phyloP scores from a whole-genome alignment of 1,140 invertebrate species.

The Caenorhabditis remanei region DNA sequence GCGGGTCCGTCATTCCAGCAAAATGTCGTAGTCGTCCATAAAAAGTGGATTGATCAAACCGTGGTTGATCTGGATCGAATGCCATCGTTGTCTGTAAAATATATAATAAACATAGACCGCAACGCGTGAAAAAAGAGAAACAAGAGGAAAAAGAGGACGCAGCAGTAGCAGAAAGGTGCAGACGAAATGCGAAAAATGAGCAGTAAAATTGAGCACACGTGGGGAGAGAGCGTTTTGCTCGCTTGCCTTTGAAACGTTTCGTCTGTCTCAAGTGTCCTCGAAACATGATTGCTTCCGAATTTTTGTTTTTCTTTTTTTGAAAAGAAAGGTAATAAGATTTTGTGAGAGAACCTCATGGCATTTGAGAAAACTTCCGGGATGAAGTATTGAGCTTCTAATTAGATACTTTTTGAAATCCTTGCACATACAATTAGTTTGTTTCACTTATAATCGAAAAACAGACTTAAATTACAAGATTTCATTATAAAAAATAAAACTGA shows the following conservation, averaged over 20 bases:
- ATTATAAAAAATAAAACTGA: not conserved
- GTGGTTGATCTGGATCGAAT: slow-evolving; percentile 86
- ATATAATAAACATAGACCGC: too few relatives aligned
- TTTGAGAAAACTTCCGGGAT: too few relatives aligned
- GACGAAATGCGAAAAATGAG: slow-evolving; percentile 27
- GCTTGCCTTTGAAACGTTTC: slow-evolving; percentile 13
- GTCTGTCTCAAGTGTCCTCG: slow-evolving; percentile 35
- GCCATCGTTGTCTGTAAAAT: slow-evolving; percentile 2
- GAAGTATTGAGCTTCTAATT: too few relatives aligned
- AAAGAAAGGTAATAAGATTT: not conserved
- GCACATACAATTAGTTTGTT: too few relatives aligned
- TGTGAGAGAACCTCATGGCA: not conserved
- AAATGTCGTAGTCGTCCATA: slow-evolving; percentile 92
- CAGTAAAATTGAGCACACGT: slow-evolving; percentile 30
- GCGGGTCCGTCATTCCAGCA: slow-evolving; percentile 93
- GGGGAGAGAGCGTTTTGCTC: not conserved
- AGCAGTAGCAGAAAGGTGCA: not conserved
- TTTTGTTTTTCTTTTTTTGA: not conserved
- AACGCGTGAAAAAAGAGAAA: too few relatives aligned
- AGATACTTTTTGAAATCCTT: too few relatives aligned
- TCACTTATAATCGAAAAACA: too few relatives aligned
- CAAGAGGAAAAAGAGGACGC: not conserved
- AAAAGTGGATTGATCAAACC: slow-evolving; percentile 93
- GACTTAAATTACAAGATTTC: too few relatives aligned
- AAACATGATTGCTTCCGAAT: slow-evolving; percentile 38